phyloP scores from a whole-genome alignment of 2,797 vertebrate genomes.

The Pterois miles region DNA sequence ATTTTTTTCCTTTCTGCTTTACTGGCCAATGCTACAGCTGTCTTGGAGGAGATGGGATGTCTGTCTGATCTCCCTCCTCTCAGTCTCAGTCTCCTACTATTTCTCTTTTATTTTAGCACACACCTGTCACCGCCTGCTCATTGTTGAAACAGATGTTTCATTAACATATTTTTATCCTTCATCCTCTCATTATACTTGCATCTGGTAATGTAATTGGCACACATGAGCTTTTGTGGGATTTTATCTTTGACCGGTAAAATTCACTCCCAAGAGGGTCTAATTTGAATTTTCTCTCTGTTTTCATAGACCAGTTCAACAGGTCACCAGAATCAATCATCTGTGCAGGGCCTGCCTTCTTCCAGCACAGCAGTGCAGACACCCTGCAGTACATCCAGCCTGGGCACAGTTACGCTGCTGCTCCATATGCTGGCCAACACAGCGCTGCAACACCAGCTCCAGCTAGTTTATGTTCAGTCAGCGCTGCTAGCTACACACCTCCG shows the following conservation, averaged over 20 bases:
- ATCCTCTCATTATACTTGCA: conserved; percentile 49
- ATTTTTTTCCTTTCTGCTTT: conserved; percentile 63
- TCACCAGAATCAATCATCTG: conserved; percentile 67
- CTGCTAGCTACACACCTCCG: conserved; percentile 51
- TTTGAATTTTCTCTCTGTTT: conserved; percentile 39
- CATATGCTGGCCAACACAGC: conserved; percentile 62
- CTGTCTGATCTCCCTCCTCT: conserved; percentile 38
- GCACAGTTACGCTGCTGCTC: conserved; percentile 65
- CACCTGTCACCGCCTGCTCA: conserved; percentile 49
- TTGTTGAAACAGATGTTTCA: conserved; percentile 53
- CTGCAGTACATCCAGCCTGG: conserved; percentile 72
- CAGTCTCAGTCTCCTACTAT: conserved; percentile 2
- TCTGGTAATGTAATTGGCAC: conserved; percentile 6
- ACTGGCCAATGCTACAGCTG: conserved; percentile 45
- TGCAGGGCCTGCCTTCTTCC: conserved; percentile 68
- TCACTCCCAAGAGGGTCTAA: conserved; percentile 2
- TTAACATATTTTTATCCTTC: conserved; percentile 35
- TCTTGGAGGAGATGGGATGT: conserved; percentile 29
- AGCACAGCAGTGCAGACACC: conserved; percentile 56
- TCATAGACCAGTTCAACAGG: conserved; percentile 63
- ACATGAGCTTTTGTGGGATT: not conserved
- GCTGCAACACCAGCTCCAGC: conserved; percentile 54
- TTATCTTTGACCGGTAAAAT: conserved; percentile 4
- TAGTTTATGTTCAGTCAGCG: conserved; percentile 62
- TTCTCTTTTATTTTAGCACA: conserved; percentile 50